Conservation (phyloP, 2,797 vertebrate species). For the Nyctalus aviator region DNA sequence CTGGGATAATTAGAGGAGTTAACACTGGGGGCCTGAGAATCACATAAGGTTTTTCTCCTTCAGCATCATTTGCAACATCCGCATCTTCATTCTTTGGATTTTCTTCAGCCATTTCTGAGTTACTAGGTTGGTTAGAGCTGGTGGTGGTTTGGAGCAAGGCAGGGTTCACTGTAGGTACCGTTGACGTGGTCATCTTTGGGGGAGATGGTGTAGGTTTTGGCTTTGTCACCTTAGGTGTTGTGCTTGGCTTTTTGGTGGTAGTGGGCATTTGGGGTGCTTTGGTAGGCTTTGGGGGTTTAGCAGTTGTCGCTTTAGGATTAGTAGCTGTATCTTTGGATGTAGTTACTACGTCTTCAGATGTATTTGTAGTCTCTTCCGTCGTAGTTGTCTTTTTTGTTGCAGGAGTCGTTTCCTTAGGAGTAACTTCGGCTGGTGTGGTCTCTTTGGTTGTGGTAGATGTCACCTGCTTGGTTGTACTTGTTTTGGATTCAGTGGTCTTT, state of each 20-base stretch:
- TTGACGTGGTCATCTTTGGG: neutral
- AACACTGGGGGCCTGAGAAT: conserved; percentile 28
- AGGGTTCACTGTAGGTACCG: neutral
- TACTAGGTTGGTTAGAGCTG: conserved; percentile 37
- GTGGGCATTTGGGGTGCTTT: conserved; percentile 66
- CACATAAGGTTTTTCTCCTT: neutral
- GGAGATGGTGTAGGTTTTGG: conserved; percentile 69
- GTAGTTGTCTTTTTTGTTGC: conserved; percentile 70
- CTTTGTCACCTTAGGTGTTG: conserved; percentile 58
- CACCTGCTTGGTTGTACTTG: conserved; percentile 33
- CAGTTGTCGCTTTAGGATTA: conserved; percentile 54
- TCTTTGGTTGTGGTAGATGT: conserved; percentile 71
- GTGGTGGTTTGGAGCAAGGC: conserved; percentile 9
- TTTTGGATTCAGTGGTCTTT: conserved; percentile 46
- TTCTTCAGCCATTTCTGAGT: conserved; percentile 46
- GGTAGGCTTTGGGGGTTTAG: conserved; percentile 76
- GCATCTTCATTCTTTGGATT: conserved; percentile 61
- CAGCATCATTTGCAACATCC: neutral
- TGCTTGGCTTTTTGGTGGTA: conserved; percentile 69
- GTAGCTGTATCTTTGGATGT: conserved; percentile 67
- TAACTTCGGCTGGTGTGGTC: neutral
- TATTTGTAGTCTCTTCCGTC: conserved; percentile 36
- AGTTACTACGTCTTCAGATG: conserved; percentile 66
- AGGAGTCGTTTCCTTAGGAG: conserved; percentile 68
- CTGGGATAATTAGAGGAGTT: conserved; percentile 61